These are phyloP conservation scores for Manduca sexta DNA, from an alignment of 1,140 invertebrate species.

Conservation along the genomic window DNA sequence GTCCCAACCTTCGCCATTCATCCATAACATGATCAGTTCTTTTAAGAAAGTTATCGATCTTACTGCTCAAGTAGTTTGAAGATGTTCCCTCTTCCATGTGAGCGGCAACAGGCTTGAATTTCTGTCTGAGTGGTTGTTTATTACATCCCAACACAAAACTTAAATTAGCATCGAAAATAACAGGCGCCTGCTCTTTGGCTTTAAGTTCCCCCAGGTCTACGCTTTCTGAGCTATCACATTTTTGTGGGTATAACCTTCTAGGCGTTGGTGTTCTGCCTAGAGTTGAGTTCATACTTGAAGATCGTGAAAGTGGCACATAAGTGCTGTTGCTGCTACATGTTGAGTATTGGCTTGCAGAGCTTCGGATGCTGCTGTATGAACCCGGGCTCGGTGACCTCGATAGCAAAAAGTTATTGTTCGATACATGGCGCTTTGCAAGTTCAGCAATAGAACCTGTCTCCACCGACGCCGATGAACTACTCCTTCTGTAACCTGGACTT, in stretches of 20 bases:
- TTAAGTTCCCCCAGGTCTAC: slow-evolving; percentile 74
- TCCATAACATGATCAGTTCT: slow-evolving; percentile 90
- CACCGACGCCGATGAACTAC: slow-evolving; percentile 47
- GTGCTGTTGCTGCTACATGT: slow-evolving; percentile 67
- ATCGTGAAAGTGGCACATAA: slow-evolving; percentile 54
- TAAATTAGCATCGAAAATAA: slow-evolving; percentile 86
- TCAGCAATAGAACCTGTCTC: slow-evolving; percentile 69
- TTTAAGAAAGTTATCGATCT: slow-evolving; percentile 86
- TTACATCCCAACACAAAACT: slow-evolving; percentile 84
- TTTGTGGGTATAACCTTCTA: slow-evolving; percentile 79
- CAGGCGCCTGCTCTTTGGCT: slow-evolving; percentile 80
- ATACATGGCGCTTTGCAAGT: slow-evolving; percentile 54
- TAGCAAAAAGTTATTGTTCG: slow-evolving; percentile 37
- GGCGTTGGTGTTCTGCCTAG: slow-evolving; percentile 68
- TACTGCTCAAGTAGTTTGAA: slow-evolving; percentile 81
- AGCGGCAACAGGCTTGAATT: slow-evolving; percentile 80
- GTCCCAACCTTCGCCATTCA: slow-evolving; percentile 82
- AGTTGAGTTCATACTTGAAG: slow-evolving; percentile 61
- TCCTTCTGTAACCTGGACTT: slow-evolving; percentile 58
- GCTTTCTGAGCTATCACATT: slow-evolving; percentile 61
- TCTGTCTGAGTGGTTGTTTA: slow-evolving; percentile 79
- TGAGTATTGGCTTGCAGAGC: slow-evolving; percentile 61
- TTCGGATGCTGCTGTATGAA: slow-evolving; percentile 55
- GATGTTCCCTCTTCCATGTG: slow-evolving; percentile 82
- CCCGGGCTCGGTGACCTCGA: slow-evolving; percentile 65